Base-by-base conservation (phyloP, 2,888 invertebrate genomes). In the Melanchra persicariae region DNA sequence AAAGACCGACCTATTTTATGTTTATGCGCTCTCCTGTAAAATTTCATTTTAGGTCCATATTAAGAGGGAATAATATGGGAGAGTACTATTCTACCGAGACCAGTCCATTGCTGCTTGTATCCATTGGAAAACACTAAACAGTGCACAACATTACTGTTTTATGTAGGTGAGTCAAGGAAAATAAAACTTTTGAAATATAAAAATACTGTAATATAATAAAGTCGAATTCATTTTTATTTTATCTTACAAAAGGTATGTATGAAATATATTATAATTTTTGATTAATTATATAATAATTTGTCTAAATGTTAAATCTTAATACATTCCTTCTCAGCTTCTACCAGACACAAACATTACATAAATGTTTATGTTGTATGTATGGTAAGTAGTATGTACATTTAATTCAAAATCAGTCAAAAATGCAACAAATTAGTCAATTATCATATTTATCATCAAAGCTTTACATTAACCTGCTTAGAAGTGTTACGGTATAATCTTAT, bases 351-450 rank as follows among this genome's bases (percentile, higher is more conserved):
- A 75, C 30, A 30, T 66, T 49, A 59, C 37, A 68, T 67, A 54
- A 66, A 55, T 51, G n/a, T n/a, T n/a, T n/a, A n/a, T n/a, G n/a
- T n/a, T n/a, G 60, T 68, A 81, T 72, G 66, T 15, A 40, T 15
- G 40, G 40, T 15, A 15, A 40, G 52, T 70, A 40, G 52, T 70
- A 81, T 72, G 66, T 81, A 82, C 69, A 74, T 49, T 74, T 70
- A 22, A 45, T 65, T 47, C n/a, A 67, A 78, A 45, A 74, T 78
- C 82, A 81, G 81, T 82, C 81, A 70, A 72, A 69, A 67, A 68
- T 55, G 58, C 17, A 58, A 76, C 30, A 52, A 57, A 59, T 37
- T 57, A 74, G 34, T 52, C 54, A 30, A 59, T 43, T 19, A 45
- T 37, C 30, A 9, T 45, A 30, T 54, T 43, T 19, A 45, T 37